These are phyloP conservation scores for Norana najaformis DNA, from an alignment of 2,888 invertebrate genomes.

Conservation along the genomic window DNA sequence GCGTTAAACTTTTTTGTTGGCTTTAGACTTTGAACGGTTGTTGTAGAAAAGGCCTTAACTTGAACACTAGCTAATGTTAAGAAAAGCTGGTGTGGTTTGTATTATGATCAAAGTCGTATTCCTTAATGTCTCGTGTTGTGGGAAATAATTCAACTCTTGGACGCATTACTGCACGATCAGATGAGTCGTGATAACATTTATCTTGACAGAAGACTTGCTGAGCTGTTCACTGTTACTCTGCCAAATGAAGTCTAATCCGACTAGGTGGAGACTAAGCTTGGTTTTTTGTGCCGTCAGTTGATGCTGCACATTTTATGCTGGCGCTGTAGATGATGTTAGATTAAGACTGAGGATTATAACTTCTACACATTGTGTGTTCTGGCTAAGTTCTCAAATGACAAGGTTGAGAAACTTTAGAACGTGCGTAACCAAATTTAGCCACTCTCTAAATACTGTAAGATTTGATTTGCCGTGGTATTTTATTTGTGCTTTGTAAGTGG, in stretches of 20 bases:
- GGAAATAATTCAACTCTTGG: not conserved
- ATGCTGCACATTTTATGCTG: not conserved
- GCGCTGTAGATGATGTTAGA: not conserved
- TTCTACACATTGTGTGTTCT: not conserved
- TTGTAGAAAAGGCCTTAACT: not conserved
- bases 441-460: not conserved
- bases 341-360: not conserved
- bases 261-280: not conserved
- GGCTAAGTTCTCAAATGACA: not conserved
- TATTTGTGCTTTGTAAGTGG: not conserved
- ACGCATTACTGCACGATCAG: not conserved
- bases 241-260: not conserved
- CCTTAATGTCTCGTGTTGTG: not conserved
- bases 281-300: not conserved
- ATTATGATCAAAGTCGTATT: not conserved
- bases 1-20: too few species aligned
- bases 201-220: not conserved
- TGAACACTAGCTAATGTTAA: not conserved
- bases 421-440: not conserved
- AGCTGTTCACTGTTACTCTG: not conserved
- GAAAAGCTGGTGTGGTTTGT: not conserved
- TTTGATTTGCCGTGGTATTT: not conserved
- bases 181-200: not conserved
- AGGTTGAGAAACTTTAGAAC: not conserved
- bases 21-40: too few species aligned